Evolutionary conservation across 2,113 vertebrate species (phyloP).

Genomic region (Salvelinus namaycush): DNA sequence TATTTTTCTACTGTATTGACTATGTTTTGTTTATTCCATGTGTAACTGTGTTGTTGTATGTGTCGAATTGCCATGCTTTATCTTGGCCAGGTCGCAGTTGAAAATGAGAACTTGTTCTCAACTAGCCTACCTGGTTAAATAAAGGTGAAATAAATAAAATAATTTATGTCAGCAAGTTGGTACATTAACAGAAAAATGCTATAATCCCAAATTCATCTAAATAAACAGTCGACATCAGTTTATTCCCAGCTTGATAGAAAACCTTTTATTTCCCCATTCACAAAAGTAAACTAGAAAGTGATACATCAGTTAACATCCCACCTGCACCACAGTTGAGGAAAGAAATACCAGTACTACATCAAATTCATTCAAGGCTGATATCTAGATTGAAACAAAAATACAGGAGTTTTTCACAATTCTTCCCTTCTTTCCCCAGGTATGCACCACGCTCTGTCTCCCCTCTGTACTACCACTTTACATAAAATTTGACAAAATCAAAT

Average conservation of each 20-base stretch:
- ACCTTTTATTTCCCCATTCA: slow-evolving; percentile 72
- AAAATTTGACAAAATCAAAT: slow-evolving; percentile 60
- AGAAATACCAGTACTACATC: slow-evolving; percentile 47
- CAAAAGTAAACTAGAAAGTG: slow-evolving; percentile 72
- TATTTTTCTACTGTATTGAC: no score
- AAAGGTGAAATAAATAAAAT: no score
- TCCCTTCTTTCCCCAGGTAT: slow-evolving; percentile 42
- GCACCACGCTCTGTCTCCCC: slow-evolving; percentile 43
- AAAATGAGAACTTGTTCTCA: no score
- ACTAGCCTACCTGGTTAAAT: no score
- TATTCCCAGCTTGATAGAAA: slow-evolving; percentile 60
- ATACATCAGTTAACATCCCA: slow-evolving; percentile 67
- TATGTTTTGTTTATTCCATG: no score
- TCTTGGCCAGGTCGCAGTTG: no score
- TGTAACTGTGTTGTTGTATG: no score
- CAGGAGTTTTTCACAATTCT: slow-evolving; percentile 51
- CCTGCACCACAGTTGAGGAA: slow-evolving; percentile 68
- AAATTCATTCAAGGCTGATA: slow-evolving; percentile 56
- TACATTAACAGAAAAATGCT: no score
- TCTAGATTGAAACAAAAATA: slow-evolving; percentile 58
- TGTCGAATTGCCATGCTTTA: no score
- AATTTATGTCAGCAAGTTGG: no score
- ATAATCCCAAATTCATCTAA: background rate
- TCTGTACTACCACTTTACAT: slow-evolving; percentile 46
- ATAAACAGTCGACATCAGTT: slow-evolving; percentile 7